Evolutionary conservation across 2,888 invertebrate genomes (phyloP).

Genomic region (Sarcophaga caerulescens): DNA sequence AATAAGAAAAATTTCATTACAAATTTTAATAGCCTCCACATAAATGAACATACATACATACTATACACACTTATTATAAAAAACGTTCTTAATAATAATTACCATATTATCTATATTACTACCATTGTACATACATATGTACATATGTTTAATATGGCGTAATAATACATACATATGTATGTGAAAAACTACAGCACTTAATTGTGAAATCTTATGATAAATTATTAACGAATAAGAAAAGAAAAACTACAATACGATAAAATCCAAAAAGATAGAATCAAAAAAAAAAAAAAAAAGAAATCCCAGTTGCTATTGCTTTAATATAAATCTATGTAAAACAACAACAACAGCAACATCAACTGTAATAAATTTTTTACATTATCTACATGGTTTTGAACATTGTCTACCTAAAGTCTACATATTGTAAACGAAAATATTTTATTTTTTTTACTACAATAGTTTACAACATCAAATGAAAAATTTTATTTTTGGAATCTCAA

Average conservation of each 20-base stretch:
- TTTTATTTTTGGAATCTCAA: constrained; percentile 26
- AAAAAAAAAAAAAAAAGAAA: not conserved
- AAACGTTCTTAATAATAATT: not conserved
- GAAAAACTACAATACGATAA: constrained; percentile 33
- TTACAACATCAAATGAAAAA: constrained; percentile 39
- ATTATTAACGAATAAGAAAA: constrained; percentile 15
- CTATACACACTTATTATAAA: no score
- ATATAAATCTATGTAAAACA: not conserved
- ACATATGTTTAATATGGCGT: not conserved
- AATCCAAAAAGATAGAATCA: no score
- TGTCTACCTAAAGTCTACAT: constrained; percentile 42
- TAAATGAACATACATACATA: no score
- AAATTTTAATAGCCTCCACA: not conserved
- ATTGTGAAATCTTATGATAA: constrained; percentile 50
- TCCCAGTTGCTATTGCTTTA: not conserved
- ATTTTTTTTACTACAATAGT: constrained; percentile 45
- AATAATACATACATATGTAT: not conserved
- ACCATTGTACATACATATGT: not conserved
- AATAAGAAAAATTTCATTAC: not conserved
- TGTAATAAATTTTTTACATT: constrained; percentile 16
- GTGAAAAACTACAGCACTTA: constrained; percentile 16
- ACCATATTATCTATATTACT: not conserved
- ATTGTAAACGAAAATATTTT: not conserved
- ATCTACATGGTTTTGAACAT: constrained; percentile 9
- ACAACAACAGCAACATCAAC: constrained; percentile 28